A percentile compares a stretch with the other conserved stretches of the same genome.
Evolutionary conservation across 2,797 vertebrate species (phyloP).

Genomic region (Dicrostonyx torquatus): DNA sequence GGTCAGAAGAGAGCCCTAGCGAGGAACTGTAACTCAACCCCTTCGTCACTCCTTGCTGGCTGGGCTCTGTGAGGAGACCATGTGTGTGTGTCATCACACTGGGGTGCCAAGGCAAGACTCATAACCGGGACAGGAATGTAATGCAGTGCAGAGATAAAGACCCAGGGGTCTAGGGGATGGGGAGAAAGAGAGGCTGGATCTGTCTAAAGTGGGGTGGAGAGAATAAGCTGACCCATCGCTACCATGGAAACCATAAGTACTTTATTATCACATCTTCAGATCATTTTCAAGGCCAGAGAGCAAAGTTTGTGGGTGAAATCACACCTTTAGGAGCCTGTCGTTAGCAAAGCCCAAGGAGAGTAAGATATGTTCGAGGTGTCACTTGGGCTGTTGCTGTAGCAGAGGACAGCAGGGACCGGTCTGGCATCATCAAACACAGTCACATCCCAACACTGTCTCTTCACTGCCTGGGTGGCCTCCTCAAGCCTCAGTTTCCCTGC

Average conservation of each 20-base stretch:
- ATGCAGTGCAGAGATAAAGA: not conserved
- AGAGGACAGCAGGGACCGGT: accelerated
- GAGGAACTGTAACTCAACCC: not conserved
- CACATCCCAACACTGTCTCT: not conserved
- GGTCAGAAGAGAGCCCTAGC: not conserved
- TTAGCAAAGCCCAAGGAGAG: not conserved
- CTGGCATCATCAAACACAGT: not conserved
- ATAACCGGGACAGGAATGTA: not conserved
- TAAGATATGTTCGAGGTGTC: not conserved
- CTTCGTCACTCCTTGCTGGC: not conserved
- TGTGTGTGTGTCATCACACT: not conserved
- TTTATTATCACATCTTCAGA: not conserved
- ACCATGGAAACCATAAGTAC: not conserved
- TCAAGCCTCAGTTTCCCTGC: not conserved
- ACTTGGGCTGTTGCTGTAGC: accelerated
- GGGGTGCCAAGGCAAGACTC: not conserved
- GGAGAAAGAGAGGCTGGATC: not conserved
- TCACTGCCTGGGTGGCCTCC: not conserved
- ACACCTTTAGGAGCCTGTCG: not conserved
- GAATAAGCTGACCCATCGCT: not conserved
- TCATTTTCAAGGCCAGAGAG: not conserved
- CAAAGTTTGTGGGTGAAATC: not conserved
- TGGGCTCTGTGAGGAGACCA: not conserved
- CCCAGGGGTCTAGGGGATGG: accelerated
- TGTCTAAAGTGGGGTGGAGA: not conserved